These are phyloP conservation scores for Pristionchus entomophagus DNA, from an alignment of 2,888 invertebrate genomes.

Conservation along the genomic window DNA sequence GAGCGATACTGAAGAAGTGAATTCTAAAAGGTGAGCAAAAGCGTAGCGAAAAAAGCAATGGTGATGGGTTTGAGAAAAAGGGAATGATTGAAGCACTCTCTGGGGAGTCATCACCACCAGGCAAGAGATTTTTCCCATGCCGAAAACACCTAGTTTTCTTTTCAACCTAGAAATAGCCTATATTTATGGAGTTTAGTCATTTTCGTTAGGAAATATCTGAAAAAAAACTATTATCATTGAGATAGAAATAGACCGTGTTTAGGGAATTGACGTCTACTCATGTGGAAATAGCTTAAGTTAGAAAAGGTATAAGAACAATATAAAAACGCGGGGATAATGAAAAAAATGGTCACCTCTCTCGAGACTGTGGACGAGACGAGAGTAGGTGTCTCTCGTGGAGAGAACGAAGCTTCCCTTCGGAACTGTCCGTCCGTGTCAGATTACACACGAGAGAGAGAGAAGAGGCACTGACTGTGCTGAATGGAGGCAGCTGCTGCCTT, in stretches of 20 bases:
- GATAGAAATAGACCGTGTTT: no score
- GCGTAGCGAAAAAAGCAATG: conserved; percentile 4
- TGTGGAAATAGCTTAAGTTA: no score
- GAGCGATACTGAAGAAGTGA: background rate
- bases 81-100: background rate
- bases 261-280: no score
- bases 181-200: no score
- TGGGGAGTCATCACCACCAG: no score
- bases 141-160: background rate
- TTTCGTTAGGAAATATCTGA: no score
- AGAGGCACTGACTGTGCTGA: conserved; percentile 20
- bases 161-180: no score
- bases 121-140: background rate
- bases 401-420: conserved; percentile 25
- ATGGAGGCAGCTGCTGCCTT: conserved; percentile 39
- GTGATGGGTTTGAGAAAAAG: conserved; percentile 14
- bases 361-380: background rate
- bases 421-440: conserved; percentile 34
- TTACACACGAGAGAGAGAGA: conserved; percentile 40
- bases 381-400: background rate
- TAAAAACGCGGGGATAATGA: no score
- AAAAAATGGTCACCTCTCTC: no score
- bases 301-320: no score
- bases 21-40: background rate
- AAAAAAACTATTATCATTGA: no score